A percentile compares a stretch with the other conserved stretches of the same genome.
phyloP scores from a whole-genome alignment of 2,888 invertebrate genomes.

The Marronus borbonicus region DNA sequence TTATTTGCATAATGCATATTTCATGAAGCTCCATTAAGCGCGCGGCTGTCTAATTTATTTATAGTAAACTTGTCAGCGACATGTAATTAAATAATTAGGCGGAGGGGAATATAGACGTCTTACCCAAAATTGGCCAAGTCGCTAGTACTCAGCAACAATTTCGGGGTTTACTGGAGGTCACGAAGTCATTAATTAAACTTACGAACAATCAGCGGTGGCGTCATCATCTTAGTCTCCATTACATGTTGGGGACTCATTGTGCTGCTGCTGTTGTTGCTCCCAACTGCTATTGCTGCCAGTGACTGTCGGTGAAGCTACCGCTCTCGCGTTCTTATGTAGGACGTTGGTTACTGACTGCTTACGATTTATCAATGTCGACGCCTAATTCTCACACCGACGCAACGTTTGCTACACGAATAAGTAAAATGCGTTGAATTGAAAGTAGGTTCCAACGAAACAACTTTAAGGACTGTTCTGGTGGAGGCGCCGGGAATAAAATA shows the following conservation, averaged over 20 bases:
- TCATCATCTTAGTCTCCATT: conserved; percentile 41
- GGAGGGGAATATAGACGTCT: conserved; percentile 52
- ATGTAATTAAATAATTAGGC: conserved; percentile 55
- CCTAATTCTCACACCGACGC: not conserved
- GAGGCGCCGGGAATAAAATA: too few species aligned
- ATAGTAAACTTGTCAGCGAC: conserved; percentile 54
- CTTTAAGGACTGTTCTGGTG: not conserved
- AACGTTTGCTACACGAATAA: conserved; percentile 2
- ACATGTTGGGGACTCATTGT: conserved; percentile 23
- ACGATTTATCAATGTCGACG: conserved; percentile 34
- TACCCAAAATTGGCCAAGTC: conserved; percentile 53
- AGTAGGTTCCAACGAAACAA: not conserved
- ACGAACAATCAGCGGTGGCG: conserved; percentile 38
- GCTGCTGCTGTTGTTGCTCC: not conserved
- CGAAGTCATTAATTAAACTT: conserved; percentile 48
- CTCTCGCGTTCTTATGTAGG: conserved; percentile 18
- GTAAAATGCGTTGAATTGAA: not conserved
- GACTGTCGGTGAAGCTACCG: not conserved
- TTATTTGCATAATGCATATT: conserved; percentile 43
- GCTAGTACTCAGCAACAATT: conserved; percentile 47
- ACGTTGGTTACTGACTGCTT: conserved; percentile 18
- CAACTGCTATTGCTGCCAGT: not conserved
- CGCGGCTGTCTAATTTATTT: conserved; percentile 53
- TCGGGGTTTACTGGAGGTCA: conserved; percentile 43
- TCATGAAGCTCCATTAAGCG: conserved; percentile 51